phyloP scores from a whole-genome alignment of 2,797 vertebrate genomes.

The Sebastes hopkinsi region DNA sequence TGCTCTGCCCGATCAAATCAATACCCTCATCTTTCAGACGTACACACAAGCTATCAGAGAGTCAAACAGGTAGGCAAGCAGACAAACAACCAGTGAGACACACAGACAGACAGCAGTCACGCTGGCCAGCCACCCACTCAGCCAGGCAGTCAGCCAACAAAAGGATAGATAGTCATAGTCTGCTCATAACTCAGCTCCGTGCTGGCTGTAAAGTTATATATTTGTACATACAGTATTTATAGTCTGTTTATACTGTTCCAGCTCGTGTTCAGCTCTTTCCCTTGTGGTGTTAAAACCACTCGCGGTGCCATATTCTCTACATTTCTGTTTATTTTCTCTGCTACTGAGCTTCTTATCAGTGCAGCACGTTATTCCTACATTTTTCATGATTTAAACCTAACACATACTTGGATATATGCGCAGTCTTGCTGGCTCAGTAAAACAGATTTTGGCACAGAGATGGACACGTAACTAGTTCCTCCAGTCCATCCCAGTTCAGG shows the following conservation, averaged over 20 bases:
- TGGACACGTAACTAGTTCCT: background rate
- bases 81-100: slow-evolving; percentile 21
- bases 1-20: slow-evolving; percentile 51
- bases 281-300: slow-evolving; percentile 32
- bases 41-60: slow-evolving; percentile 10
- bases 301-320: slow-evolving; percentile 8
- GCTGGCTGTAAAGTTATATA: slow-evolving; percentile 37
- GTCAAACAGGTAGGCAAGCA: slow-evolving; percentile 46
- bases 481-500: background rate
- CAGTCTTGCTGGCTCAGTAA: background rate
- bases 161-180: slow-evolving; percentile 49
- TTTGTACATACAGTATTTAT: slow-evolving; percentile 65
- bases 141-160: slow-evolving; percentile 55
- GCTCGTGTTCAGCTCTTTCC: slow-evolving; percentile 14
- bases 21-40: slow-evolving; percentile 52
- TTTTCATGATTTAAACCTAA: background rate
- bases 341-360: slow-evolving; percentile 30
- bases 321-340: slow-evolving; percentile 39
- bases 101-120: slow-evolving; percentile 47
- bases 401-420: background rate
- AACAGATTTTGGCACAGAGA: slow-evolving; percentile 4
- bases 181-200: slow-evolving; percentile 43
- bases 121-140: slow-evolving; percentile 64
- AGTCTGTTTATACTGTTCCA: slow-evolving; percentile 49
- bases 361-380: background rate